Evolutionary conservation across 1,140 invertebrate genomes (phyloP).

Genomic region (Hormaphis cornu): DNA sequence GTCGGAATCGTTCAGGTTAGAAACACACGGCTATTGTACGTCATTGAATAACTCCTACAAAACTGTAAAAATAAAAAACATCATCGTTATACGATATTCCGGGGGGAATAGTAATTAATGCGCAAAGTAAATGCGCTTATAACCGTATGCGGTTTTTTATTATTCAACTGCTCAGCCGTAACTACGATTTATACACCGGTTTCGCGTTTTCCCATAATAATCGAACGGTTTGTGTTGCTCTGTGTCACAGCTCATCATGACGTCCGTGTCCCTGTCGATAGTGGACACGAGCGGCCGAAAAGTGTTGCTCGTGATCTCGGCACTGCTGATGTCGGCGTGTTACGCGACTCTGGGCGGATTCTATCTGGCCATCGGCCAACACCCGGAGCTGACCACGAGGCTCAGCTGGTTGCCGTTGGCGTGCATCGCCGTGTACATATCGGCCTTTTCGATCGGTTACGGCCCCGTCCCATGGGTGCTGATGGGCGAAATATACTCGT

Average conservation of each 20-base stretch:
- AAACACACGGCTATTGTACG: conserved; percentile 44
- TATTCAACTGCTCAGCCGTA: too few species aligned
- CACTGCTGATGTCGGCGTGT: conserved; percentile 53
- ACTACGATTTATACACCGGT: too few species aligned
- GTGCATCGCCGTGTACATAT: conserved; percentile 48
- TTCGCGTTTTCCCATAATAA: too few species aligned
- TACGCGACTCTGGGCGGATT: conserved; percentile 54
- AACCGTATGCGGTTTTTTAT: too few species aligned
- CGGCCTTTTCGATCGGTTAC: conserved; percentile 45
- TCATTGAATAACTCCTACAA: background rate
- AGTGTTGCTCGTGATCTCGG: conserved; percentile 54
- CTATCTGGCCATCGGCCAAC: conserved; percentile 47
- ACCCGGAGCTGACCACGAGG: conserved; percentile 37
- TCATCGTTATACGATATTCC: too few species aligned
- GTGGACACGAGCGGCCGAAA: conserved; percentile 68
- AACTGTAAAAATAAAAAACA: too few species aligned
- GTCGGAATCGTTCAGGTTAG: conserved; percentile 63
- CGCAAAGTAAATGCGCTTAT: too few species aligned
- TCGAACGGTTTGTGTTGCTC: too few species aligned
- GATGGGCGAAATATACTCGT: conserved; percentile 53
- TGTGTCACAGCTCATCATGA: conserved; percentile 37
- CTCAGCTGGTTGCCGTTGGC: conserved; percentile 47
- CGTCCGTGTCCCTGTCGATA: conserved; percentile 55
- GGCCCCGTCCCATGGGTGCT: conserved; percentile 51
- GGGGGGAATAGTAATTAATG: too few species aligned